Evolutionary conservation across 2,113 vertebrate genomes (phyloP).

Genomic region (Apodemus sylvaticus): DNA sequence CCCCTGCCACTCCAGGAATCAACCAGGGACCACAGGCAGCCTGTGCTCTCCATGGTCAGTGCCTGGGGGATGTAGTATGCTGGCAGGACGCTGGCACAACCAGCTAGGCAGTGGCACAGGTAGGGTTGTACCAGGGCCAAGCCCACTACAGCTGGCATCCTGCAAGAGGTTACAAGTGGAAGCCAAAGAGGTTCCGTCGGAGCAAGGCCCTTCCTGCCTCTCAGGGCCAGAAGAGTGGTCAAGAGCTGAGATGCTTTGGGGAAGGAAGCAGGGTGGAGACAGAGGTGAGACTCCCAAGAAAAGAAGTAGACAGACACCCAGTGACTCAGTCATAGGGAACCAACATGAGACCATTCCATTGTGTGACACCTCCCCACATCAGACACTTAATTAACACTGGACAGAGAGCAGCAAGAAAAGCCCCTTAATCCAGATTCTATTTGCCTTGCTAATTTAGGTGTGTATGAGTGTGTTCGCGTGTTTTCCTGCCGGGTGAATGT

Average conservation of each 20-base stretch:
- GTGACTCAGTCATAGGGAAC: constrained; percentile 42
- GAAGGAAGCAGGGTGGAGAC: neutral
- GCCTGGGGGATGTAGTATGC: neutral
- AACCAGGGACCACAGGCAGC: neutral
- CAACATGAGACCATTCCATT: neutral
- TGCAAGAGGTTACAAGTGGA: neutral
- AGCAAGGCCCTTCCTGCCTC: neutral
- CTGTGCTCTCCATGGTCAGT: neutral
- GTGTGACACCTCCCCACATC: constrained; percentile 29
- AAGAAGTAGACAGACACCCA: fast-evolving
- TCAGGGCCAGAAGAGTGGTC: neutral
- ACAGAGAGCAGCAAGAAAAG: constrained; percentile 65
- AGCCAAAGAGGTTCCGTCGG: fast-evolving
- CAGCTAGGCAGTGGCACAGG: neutral
- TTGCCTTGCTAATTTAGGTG: constrained; percentile 72
- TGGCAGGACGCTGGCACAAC: neutral
- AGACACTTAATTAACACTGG: constrained; percentile 78
- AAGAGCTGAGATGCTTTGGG: neutral
- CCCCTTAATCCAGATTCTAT: constrained; percentile 66
- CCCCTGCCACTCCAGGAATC: neutral
- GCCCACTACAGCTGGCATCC: fast-evolving
- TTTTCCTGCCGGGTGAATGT: constrained; percentile 67
- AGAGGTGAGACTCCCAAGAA: neutral
- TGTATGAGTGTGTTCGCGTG: neutral
- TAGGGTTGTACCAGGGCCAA: neutral